These are phyloP conservation scores for Calcarius lapponicus DNA, from an alignment of 2,797 vertebrate species.

Conservation along the genomic window DNA sequence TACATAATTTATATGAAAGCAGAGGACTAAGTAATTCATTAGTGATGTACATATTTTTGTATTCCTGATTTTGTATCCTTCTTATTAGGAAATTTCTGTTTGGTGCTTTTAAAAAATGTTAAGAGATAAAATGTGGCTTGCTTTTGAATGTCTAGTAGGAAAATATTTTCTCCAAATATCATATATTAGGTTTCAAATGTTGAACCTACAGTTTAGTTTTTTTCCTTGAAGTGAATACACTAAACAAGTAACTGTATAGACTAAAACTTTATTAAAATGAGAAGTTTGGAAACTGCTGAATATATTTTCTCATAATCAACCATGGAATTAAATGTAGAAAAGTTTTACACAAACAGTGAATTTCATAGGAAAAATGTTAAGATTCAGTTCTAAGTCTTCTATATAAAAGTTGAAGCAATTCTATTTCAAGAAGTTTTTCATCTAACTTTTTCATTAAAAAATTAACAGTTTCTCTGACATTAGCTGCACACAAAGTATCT, in stretches of 20 bases:
- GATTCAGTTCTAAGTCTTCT: neutral
- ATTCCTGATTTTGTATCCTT: neutral
- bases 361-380: neutral
- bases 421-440: neutral
- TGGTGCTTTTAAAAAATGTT: conserved; percentile 5
- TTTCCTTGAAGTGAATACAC: neutral
- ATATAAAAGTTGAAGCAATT: neutral
- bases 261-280: neutral
- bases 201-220: neutral
- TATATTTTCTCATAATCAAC: neutral
- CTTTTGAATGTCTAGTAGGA: neutral
- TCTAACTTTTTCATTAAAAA: neutral
- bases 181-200: neutral
- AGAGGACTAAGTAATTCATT: neutral
- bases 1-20: conserved; percentile 24
- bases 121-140: neutral
- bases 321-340: neutral
- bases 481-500: neutral
- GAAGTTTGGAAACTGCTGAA: neutral
- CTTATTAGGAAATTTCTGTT: conserved; percentile 12
- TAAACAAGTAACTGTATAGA: neutral
- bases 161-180: neutral
- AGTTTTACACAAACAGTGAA: neutral
- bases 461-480: neutral
- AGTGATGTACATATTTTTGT: neutral